Base-by-base conservation (phyloP, 2,888 invertebrate species). In the Drosophila paramelanica region DNA sequence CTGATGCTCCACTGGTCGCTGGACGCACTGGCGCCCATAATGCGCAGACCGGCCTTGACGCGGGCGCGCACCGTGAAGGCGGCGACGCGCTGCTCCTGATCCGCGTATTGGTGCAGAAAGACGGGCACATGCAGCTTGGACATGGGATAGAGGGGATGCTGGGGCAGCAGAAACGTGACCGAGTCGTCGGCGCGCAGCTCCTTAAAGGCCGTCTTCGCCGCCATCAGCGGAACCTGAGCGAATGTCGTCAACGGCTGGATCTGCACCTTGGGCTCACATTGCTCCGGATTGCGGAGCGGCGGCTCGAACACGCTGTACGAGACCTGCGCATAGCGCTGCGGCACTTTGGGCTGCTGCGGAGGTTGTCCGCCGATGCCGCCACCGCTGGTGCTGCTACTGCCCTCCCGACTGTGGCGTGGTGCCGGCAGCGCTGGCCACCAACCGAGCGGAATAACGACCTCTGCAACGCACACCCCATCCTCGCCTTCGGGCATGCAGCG, bases 401-500 rank as follows among this genome's bases (percentile, higher is more conserved):
- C 94, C 77, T 94, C 94, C 39, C 69, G 25, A 17, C 94, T 95
- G 14, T 80, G 83, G 66, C 94, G 94, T 0, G 94, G 94, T 1
- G 94, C 93, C 5, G 95, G 95, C 61, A 95, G 90, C 1, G 96
- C 95, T 20, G 96, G 95, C 98, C 98, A 98, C 98, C 98, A 98
- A 57, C 95, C 95, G 10, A 97, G 95, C 0, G 98, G 98, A 39
- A 98, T 94, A 1, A 97, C 96, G 62, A 97, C 93, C 91, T 97
- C 96, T 0, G 97, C 97, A 57, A 98, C 94, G 91, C 98, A 98
- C 1, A 98, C 98, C 0, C 98, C 97, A 90, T 98, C 97, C 90
- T 97, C 96, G 11, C 97, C 97, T 91, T 97, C 97, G 1, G 98
- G 98, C 87, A 97, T 97, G 93, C 98, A 98, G n/a, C 97, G 96